Percentiles rank a stretch among this genome's conserved stretches.
Conservation (phyloP, 2,888 invertebrate genomes). For the Troides aeacus region DNA sequence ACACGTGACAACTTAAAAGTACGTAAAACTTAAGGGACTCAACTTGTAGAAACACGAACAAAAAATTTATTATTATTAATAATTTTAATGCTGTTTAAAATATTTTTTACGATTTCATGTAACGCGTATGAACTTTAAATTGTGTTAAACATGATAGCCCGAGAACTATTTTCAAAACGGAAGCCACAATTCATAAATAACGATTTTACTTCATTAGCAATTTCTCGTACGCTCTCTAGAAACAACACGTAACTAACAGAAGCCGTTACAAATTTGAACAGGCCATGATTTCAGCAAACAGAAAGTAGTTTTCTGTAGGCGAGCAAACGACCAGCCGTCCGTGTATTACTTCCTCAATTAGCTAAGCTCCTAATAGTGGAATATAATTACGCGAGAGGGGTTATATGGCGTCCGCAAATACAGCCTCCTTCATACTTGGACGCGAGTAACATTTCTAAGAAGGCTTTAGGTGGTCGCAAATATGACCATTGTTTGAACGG, state of each 20-base stretch:
- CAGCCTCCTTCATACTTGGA: slow-evolving; percentile 39
- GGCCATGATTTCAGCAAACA: slow-evolving; percentile 39
- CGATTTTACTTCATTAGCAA: slow-evolving; percentile 25
- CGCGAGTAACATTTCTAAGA: slow-evolving; percentile 51
- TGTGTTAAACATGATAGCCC: too few relatives aligned
- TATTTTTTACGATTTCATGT: too few relatives aligned
- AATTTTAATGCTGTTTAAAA: too few relatives aligned
- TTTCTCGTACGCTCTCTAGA: slow-evolving; percentile 12
- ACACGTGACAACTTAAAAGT: too few relatives aligned
- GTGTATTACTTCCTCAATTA: slow-evolving; percentile 57
- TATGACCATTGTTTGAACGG: slow-evolving; percentile 66
- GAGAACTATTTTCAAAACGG: slow-evolving; percentile 7
- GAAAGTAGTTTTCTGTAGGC: slow-evolving; percentile 38
- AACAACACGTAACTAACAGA: slow-evolving; percentile 21
- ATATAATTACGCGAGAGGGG: slow-evolving; percentile 42
- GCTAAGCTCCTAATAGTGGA: slow-evolving; percentile 43
- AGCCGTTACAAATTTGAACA: slow-evolving; percentile 30
- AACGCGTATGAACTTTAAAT: too few relatives aligned
- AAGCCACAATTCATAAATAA: slow-evolving; percentile 16
- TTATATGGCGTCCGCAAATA: slow-evolving; percentile 50
- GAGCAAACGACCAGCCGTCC: slow-evolving; percentile 32
- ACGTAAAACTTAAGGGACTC: too few relatives aligned
- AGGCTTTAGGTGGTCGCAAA: slow-evolving; percentile 76
- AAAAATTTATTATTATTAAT: too few relatives aligned
- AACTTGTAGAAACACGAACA: too few relatives aligned